Evolutionary conservation across 2,888 invertebrate species (phyloP).

Genomic region (Amphimallon solstitiale): DNA sequence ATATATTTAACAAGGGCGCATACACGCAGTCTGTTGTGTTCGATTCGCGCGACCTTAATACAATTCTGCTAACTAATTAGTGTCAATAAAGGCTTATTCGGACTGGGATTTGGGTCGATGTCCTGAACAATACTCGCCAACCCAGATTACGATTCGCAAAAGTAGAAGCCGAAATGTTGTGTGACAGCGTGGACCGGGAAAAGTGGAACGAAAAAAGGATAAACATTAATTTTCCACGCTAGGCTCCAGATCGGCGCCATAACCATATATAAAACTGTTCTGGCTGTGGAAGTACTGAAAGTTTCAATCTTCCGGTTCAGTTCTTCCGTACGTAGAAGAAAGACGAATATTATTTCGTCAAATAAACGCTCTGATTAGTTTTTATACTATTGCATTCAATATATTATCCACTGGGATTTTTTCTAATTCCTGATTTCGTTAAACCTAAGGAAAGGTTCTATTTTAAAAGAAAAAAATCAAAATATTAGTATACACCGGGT

Average conservation of each 20-base stretch:
- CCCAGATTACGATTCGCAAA: conserved; percentile 8
- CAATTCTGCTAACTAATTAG: neutral
- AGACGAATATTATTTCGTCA: neutral
- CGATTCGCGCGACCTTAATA: too few species aligned
- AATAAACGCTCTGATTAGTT: neutral
- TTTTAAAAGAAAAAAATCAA: too few species aligned
- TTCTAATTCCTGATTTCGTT: neutral
- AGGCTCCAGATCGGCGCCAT: conserved; percentile 20
- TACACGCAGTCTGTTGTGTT: neutral
- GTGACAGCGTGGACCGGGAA: neutral
- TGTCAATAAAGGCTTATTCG: neutral
- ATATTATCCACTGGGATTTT: neutral
- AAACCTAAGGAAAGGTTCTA: too few species aligned
- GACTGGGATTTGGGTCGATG: neutral
- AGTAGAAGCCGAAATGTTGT: neutral
- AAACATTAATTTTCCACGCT: conserved; percentile 22
- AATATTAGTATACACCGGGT: too few species aligned
- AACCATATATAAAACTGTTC: conserved; percentile 8
- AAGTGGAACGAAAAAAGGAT: conserved; percentile 9
- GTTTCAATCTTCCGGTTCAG: neutral
- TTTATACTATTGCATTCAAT: neutral
- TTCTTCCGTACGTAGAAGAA: neutral
- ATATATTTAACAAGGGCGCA: too few species aligned
- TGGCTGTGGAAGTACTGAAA: conserved; percentile 8
- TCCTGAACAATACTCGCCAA: neutral